Evolutionary conservation across 1,140 invertebrate genomes (phyloP).

Genomic region (Papilio helenus): DNA sequence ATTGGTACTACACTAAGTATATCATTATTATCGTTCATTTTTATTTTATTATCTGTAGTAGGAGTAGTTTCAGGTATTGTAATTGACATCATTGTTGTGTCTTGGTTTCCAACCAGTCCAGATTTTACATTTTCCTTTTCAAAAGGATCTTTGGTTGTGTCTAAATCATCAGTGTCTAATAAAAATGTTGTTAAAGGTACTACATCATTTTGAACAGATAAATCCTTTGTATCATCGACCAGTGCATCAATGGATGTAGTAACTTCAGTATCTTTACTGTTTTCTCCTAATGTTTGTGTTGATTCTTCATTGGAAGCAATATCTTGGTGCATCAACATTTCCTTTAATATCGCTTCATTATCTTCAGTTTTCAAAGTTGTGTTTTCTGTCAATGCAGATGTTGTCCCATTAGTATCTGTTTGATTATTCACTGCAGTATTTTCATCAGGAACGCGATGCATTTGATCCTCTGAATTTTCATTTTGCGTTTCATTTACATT

Average conservation of each 20-base stretch:
- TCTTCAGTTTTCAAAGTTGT: constrained; percentile 44
- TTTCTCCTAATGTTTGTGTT: constrained; percentile 35
- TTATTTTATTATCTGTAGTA: constrained; percentile 35
- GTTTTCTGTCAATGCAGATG: background rate
- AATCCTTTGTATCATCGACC: constrained; percentile 42
- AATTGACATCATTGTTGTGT: constrained; percentile 41
- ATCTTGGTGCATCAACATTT: constrained; percentile 52
- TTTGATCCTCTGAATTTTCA: constrained; percentile 69
- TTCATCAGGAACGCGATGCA: constrained; percentile 34
- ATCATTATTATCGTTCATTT: constrained; percentile 49
- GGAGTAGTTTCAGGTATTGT: constrained; percentile 36
- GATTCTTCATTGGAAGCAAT: constrained; percentile 43
- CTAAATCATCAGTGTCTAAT: constrained; percentile 73
- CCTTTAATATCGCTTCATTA: constrained; percentile 51
- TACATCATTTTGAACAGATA: constrained; percentile 33
- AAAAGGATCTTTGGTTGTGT: constrained; percentile 49
- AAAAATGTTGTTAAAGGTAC: constrained; percentile 70
- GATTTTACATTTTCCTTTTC: constrained; percentile 43
- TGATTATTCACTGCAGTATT: constrained; percentile 36
- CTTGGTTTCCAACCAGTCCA: constrained; percentile 38
- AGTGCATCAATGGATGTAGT: constrained; percentile 33
- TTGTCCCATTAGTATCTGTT: constrained; percentile 31
- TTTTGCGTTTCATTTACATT: constrained; percentile 78
- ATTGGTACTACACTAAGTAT: constrained; percentile 71
- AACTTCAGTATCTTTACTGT: constrained; percentile 28